These are phyloP conservation scores for Dasyurus viverrinus DNA, from an alignment of 2,113 vertebrate genomes.

Conservation along the genomic window DNA sequence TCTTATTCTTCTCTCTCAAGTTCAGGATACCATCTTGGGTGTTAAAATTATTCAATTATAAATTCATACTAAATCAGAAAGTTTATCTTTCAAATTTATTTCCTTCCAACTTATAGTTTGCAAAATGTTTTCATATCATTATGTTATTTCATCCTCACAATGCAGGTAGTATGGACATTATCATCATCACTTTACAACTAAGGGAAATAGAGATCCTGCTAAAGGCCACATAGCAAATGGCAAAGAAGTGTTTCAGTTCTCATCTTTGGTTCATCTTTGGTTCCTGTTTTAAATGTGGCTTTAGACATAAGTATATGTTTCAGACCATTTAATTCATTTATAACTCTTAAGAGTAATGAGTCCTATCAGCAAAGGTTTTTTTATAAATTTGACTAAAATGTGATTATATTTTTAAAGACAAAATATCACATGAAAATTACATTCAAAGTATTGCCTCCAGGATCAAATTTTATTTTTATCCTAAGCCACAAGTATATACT, in stretches of 20 bases:
- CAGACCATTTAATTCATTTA: not conserved
- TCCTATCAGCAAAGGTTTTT: not conserved
- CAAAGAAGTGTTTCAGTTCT: not conserved
- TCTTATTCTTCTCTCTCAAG: not conserved
- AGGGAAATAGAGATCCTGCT: not conserved
- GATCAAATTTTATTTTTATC: not conserved
- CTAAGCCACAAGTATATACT: slow-evolving; percentile 27
- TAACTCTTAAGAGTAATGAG: not conserved
- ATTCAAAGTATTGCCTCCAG: not conserved
- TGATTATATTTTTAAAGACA: slow-evolving; percentile 10
- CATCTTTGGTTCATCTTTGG: not conserved
- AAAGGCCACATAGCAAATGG: not conserved
- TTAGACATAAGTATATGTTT: not conserved
- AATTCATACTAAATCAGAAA: not conserved
- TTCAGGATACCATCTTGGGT: not conserved
- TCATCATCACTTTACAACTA: not conserved
- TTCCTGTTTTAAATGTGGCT: not conserved
- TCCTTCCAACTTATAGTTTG: not conserved
- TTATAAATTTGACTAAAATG: not conserved
- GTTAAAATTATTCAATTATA: not conserved
- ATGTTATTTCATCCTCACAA: not conserved
- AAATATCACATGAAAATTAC: slow-evolving; percentile 30
- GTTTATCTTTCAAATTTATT: not conserved
- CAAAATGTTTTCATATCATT: not conserved
- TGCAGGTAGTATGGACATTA: not conserved